phyloP scores from a whole-genome alignment of 2,888 invertebrate species.

The Pammene aurita region DNA sequence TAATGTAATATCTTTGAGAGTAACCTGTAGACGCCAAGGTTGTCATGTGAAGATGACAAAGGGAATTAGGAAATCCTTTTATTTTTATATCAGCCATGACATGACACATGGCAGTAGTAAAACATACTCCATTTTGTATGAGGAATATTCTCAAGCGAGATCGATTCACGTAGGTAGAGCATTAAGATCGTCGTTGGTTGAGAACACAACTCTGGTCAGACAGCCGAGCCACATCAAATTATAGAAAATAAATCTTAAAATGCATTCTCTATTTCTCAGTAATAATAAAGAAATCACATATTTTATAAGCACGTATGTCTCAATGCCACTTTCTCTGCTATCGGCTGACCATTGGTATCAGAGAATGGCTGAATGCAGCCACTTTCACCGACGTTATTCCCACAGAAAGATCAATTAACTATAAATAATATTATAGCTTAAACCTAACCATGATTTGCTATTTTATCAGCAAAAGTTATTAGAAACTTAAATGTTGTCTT shows the following conservation, averaged over 20 bases:
- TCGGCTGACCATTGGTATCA: conserved; percentile 12
- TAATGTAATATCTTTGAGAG: background rate
- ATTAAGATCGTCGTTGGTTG: no score
- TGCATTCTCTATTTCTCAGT: no score
- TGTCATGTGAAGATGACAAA: background rate
- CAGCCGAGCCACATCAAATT: no score
- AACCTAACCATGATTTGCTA: background rate
- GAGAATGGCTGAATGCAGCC: conserved; percentile 20
- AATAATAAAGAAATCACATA: background rate
- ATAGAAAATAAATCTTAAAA: no score
- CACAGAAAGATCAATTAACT: conserved; percentile 1
- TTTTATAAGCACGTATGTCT: conserved; percentile 2
- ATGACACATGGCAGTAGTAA: no score
- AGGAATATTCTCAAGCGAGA: no score
- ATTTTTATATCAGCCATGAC: no score
- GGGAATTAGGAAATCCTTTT: no score
- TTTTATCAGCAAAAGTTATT: background rate
- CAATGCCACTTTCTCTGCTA: conserved; percentile 27
- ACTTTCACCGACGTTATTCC: conserved; percentile 17
- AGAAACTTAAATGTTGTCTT: no score
- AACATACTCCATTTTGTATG: no score
- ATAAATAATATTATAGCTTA: background rate
- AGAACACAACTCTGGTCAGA: no score
- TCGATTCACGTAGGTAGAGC: no score
- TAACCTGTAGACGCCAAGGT: background rate